A percentile compares a stretch with the other conserved stretches of the same genome.
Conservation (phyloP, 1,140 invertebrate species). For the Latrodectus geometricus region DNA sequence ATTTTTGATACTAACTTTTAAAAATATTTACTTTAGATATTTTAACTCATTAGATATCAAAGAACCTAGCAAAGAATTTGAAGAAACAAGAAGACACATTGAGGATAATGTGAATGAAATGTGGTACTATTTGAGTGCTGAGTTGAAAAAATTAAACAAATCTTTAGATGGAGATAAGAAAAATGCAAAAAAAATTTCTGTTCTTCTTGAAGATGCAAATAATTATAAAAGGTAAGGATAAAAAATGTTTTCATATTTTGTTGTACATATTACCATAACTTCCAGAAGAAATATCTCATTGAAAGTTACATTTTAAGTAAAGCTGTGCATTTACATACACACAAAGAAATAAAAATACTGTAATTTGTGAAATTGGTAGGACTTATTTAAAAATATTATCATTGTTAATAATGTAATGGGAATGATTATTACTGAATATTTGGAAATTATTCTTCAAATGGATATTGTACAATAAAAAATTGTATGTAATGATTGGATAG, state of each 20-base stretch:
- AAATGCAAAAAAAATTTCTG: slow-evolving; percentile 71
- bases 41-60: background rate
- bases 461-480: too few relatives aligned
- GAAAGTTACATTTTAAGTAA: background rate
- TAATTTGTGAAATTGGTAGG: too few relatives aligned
- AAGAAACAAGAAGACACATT: slow-evolving; percentile 81
- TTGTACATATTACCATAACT: background rate
- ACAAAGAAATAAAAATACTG: too few relatives aligned
- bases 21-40: slow-evolving; percentile 2
- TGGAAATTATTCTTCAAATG: too few relatives aligned
- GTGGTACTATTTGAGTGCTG: slow-evolving; percentile 78
- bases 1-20: background rate
- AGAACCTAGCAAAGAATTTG: slow-evolving; percentile 81
- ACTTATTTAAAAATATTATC: too few relatives aligned
- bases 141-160: slow-evolving; percentile 80
- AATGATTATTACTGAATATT: too few relatives aligned
- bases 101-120: slow-evolving; percentile 78
- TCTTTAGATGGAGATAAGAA: slow-evolving; percentile 72
- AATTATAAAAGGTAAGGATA: slow-evolving; percentile 77
- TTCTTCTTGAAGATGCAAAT: slow-evolving; percentile 74
- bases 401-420: too few relatives aligned
- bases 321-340: background rate
- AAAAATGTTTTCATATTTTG: background rate
- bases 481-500: too few relatives aligned
- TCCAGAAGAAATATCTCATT: too few relatives aligned